Evolutionary conservation across 2,113 vertebrate genomes (phyloP).

Genomic region (Heliornis fulica): DNA sequence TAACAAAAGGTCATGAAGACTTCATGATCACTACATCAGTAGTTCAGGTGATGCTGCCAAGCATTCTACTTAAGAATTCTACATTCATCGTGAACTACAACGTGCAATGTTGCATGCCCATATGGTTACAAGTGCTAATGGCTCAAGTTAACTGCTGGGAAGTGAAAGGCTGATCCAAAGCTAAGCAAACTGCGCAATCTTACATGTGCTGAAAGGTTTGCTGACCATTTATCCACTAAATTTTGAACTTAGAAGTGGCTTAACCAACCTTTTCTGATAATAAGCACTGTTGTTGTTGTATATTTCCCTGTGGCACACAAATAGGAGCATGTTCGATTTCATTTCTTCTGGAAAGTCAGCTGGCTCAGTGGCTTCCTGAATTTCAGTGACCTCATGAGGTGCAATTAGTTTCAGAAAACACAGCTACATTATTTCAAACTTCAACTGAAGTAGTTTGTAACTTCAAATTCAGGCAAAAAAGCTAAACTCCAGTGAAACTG

Average conservation of each 20-base stretch:
- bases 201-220: neutral
- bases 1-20: neutral
- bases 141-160: neutral
- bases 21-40: neutral
- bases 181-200: neutral
- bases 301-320: neutral
- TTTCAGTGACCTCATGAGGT: neutral
- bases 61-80: neutral
- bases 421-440: neutral
- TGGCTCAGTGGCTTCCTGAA: neutral
- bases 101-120: neutral
- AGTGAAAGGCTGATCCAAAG: neutral
- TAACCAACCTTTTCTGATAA: neutral
- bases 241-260: neutral
- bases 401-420: neutral
- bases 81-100: neutral
- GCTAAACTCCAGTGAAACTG: neutral
- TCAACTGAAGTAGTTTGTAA: neutral
- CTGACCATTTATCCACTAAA: neutral
- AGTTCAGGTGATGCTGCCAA: fast-evolving
- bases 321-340: neutral
- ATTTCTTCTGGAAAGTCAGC: neutral
- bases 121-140: neutral
- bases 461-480: neutral
- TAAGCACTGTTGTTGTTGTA: neutral